A percentile compares a stretch with the other conserved stretches of the same genome.
phyloP scores from a whole-genome alignment of 2,113 vertebrate genomes.

The Xenopus tropicalis region UCB_Xtro_10.0 CM004445.2:5822501-5823000 shows the following conservation, averaged over 20 bases:
- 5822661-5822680: constrained; percentile 56
- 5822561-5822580: not conserved
- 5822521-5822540: constrained; percentile 68
- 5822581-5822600: constrained; percentile 16
- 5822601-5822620: not conserved
- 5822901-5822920: constrained; percentile 32
- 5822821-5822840: constrained; percentile 1
- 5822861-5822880: not conserved
- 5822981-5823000: too few species aligned
- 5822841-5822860: not conserved
- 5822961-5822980: too few species aligned
- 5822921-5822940: not conserved
- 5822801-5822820: not conserved
- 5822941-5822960: too few species aligned
- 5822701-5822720: not conserved
- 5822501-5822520: constrained; percentile 49
- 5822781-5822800: constrained; percentile 1
- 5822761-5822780: constrained; percentile 24
- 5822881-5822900: constrained; percentile 21
- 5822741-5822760: not conserved
- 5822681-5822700: not conserved
- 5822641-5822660: not conserved
- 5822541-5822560: accelerated
- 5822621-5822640: constrained; percentile 48
- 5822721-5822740: constrained; percentile 40